Base-by-base conservation (phyloP, 2,888 invertebrate species). In the Anorthoa munda region DNA sequence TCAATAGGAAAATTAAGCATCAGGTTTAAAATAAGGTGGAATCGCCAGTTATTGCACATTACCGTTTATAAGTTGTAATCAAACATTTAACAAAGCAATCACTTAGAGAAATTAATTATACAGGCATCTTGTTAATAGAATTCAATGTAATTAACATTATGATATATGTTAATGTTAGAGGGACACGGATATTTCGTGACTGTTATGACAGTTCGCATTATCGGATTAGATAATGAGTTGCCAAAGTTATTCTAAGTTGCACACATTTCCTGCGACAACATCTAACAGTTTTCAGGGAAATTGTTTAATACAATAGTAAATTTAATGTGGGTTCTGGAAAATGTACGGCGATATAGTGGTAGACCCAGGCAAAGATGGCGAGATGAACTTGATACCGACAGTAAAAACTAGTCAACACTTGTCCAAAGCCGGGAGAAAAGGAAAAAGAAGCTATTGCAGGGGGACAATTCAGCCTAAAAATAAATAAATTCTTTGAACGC, bases 131-230 rank as follows among this genome's bases (percentile, higher is more conserved):
- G 80, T 82, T 66, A 71, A 69, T 79, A 61, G 68, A 26, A 75
- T 82, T 75, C 63, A 75, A 59, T 65, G 50, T 74, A 75, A 82
- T 84, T 85, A 82, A 68, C 66, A 66, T 72, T 70, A 68, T 79
- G 76, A 84, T 75, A 55, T 55, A 85, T 82, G 82, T 56, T 64
- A 67, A 82, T 74, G 48, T 23, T 66, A 67, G 45, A 66, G 48
- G 23, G 4, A 61, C n/a, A n/a, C 61, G 21, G 4, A 65, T 15
- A 21, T 64, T 73, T 64, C 60, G 18, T 53, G 66, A 61, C 21
- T 48, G 51, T 69, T 79, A 67, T 74, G 71, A 75, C 69, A 75
- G 66, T 64, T 66, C 51, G 13, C 23, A 69, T n/a, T 70, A 73
- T 55, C n/a, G 21, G 21, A 72, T 81, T 63, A n/a, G 67, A 71